Conservation (phyloP, 2,113 vertebrate species). For the Prunella himalayana region DNA sequence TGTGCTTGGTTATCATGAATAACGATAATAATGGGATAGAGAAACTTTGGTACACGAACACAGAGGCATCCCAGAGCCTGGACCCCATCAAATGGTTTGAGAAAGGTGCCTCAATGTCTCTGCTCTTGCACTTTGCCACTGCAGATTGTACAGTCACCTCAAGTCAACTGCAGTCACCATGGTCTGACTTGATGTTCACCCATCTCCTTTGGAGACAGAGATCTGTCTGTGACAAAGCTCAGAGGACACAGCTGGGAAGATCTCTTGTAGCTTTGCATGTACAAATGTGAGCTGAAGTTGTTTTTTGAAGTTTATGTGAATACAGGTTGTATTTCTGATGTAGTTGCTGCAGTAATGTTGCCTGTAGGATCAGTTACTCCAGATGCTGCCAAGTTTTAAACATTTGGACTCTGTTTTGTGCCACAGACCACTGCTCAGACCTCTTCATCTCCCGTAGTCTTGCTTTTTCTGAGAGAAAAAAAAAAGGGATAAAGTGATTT, state of each 20-base stretch:
- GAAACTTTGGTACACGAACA: not conserved
- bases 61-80: not conserved
- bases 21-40: not conserved
- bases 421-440: not conserved
- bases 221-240: not conserved
- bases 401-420: not conserved
- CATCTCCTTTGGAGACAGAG: not conserved
- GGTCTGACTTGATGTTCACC: not conserved
- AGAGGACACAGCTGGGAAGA: not conserved
- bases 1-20: not conserved
- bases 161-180: not conserved
- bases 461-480: constrained; percentile 25
- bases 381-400: not conserved
- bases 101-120: not conserved
- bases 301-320: not conserved
- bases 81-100: not conserved
- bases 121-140: not conserved
- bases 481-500: constrained; percentile 73
- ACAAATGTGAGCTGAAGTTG: not conserved
- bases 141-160: not conserved
- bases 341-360: not conserved
- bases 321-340: not conserved
- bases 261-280: not conserved
- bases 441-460: not conserved
- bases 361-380: not conserved